Conservation (phyloP, 2,113 vertebrate species). For the Forbesichthys papilliferus region DNA sequence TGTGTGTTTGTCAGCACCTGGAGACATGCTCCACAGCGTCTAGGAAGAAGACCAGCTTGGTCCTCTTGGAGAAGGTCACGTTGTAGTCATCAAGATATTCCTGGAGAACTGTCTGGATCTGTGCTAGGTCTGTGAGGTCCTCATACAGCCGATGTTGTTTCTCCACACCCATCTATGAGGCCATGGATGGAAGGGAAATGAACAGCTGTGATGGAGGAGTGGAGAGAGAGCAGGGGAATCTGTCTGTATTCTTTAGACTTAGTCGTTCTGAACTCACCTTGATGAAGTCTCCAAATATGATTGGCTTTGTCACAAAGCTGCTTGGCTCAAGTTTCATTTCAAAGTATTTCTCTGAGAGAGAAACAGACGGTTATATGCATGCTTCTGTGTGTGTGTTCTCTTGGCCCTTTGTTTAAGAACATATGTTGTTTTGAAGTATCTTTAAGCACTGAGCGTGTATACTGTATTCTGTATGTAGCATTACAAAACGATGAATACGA, state of each 20-base stretch:
- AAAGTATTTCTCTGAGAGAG: constrained; percentile 81
- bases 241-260: not conserved
- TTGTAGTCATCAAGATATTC: constrained; percentile 88
- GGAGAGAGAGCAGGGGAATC: not conserved
- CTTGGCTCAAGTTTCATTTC: constrained; percentile 75
- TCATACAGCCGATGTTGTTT: constrained; percentile 77
- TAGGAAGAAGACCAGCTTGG: constrained; percentile 87
- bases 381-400: not conserved
- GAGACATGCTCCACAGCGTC: constrained; percentile 88
- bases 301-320: constrained; percentile 78
- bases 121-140: constrained; percentile 79
- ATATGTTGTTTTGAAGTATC: no score
- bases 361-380: not conserved
- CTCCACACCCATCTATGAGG: constrained; percentile 67
- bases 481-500: not conserved
- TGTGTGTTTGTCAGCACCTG: constrained; percentile 62
- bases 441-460: not conserved
- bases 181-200: not conserved
- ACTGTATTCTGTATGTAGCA: not conserved
- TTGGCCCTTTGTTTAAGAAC: no score
- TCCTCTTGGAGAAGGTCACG: constrained; percentile 81
- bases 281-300: constrained; percentile 87
- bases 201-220: not conserved
- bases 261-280: constrained; percentile 63
- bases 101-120: constrained; percentile 79